These are phyloP conservation scores for Papilio dardanus DNA, from an alignment of 1,140 invertebrate species.

Conservation along the genomic window DNA sequence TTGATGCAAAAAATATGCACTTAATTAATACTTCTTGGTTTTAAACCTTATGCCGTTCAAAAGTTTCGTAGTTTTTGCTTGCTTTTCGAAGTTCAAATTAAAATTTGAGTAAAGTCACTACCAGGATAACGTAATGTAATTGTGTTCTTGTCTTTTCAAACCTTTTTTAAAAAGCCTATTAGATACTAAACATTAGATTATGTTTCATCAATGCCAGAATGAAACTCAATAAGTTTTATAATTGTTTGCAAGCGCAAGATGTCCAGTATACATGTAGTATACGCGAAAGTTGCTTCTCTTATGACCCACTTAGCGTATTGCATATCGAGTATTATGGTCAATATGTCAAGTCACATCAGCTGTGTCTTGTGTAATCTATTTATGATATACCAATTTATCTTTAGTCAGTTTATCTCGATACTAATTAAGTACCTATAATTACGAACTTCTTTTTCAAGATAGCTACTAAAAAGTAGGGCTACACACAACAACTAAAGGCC, in stretches of 20 bases:
- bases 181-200: not conserved
- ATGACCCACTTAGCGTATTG: constrained; percentile 3
- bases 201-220: not conserved
- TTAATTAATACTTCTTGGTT: not conserved
- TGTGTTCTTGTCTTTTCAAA: too few relatives aligned
- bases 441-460: too few relatives aligned
- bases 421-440: too few relatives aligned
- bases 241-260: not conserved
- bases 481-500: too few relatives aligned
- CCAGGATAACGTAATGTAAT: too few relatives aligned
- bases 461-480: too few relatives aligned
- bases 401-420: too few relatives aligned
- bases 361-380: not conserved
- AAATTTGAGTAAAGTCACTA: too few relatives aligned
- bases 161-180: too few relatives aligned
- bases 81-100: too few relatives aligned
- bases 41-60: too few relatives aligned
- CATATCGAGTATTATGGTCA: not conserved
- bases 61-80: too few relatives aligned
- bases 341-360: constrained; percentile 17
- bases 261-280: not conserved
- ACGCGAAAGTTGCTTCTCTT: not conserved
- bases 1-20: not conserved
- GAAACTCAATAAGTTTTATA: not conserved
- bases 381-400: not conserved